Base-by-base conservation (phyloP, 2,888 invertebrate genomes). In the Zootermopsis nevadensis region DNA sequence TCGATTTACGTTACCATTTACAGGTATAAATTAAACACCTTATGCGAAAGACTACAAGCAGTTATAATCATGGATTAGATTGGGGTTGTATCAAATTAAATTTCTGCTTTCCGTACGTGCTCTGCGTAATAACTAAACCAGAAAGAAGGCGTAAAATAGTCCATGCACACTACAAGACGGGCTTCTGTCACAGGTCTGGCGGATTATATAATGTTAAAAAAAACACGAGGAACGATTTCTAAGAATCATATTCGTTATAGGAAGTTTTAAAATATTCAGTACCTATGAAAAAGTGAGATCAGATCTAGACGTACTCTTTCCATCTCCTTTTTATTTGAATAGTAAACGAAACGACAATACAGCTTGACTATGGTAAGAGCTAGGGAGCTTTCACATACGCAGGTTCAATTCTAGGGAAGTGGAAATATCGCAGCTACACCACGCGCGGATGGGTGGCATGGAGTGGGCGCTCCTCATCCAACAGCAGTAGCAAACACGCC, bases 181-280 rank as follows among this genome's bases (percentile, higher is more conserved):
- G 42, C 1, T 42, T 42, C 2, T 42, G 42, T 42, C 15, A 42
- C 42, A 42, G 42, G 4, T 22, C 6, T 55, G 4, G 22, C 35
- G 35, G 7, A 72, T 22, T 22, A 72, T 35, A 19, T 7, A 72
- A 30, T 7, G 69, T 31, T n/a, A 35, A 3, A 72, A 72, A 35
- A 35, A 33, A 8, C 22, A 31, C 31, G 22, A 7, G 19, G 48
- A 48, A 27, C n/a, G 19, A 22, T 74, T 72, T 72, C 74, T 27
- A 77, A 77, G 53, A 77, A 69, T 30, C 72, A 80, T 80, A 80
- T 80, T 80, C 80, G 80, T 80, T 83, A 80, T 67, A 31, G 22
- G 8, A 24, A 53, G 67, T 55, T 80, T 80, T 82, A 84, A 82
- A 84, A 84, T 84, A 82, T 82, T 82, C 84, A 84, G 80, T 80